Evolutionary conservation across 1,140 invertebrate genomes (phyloP).

Genomic region (fruit fly (Drosophila melanogaster)): Release_6_plus_ISO1_MT NT_033779.5:7698001-7698500

Average conservation of each 20-base stretch:
- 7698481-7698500: not conserved
- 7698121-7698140: too few species aligned
- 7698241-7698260: slow-evolving; percentile 4
- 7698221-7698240: too few species aligned
- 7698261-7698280: slow-evolving; percentile 12
- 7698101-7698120: not conserved
- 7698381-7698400: slow-evolving; percentile 64
- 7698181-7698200: too few species aligned
- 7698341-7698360: slow-evolving; percentile 13
- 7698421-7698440: slow-evolving; percentile 12
- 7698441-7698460: not conserved
- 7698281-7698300: slow-evolving; percentile 1
- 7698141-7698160: too few species aligned
- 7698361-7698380: slow-evolving; percentile 48
- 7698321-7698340: slow-evolving; percentile 10
- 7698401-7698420: slow-evolving; percentile 70
- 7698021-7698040: slow-evolving; percentile 5
- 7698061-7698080: slow-evolving; percentile 2
- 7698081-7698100: not conserved
- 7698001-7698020: slow-evolving; percentile 29
- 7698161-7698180: too few species aligned
- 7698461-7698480: not conserved
- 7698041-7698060: not conserved
- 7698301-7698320: slow-evolving; percentile 3
- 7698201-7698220: not conserved